Evolutionary conservation across 2,113 vertebrate species (phyloP).

Genomic region (Charadrius vociferus): DNA sequence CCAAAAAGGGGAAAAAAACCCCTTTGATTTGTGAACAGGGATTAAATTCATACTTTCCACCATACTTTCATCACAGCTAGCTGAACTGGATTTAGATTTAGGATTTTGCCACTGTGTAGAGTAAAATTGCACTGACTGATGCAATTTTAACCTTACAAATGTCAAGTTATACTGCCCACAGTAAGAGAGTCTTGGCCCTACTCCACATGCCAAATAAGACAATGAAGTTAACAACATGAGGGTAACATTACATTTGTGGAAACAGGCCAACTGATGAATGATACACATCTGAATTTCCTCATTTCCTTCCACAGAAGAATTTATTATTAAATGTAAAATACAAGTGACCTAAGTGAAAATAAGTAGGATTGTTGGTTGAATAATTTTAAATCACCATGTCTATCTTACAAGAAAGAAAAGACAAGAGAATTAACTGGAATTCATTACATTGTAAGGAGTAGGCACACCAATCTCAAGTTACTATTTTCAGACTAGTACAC

Average conservation of each 20-base stretch:
- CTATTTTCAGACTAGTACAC: slow-evolving; percentile 38
- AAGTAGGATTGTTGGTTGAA: neutral
- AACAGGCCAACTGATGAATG: neutral
- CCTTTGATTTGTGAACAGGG: neutral
- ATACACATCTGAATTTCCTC: neutral
- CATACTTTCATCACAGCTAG: neutral
- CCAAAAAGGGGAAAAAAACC: neutral
- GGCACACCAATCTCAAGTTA: slow-evolving; percentile 42
- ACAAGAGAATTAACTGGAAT: neutral
- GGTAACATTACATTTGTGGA: neutral
- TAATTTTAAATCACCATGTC: neutral
- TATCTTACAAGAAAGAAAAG: neutral
- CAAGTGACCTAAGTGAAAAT: neutral
- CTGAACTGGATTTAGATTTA: neutral
- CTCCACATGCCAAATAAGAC: neutral
- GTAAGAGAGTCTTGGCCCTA: neutral
- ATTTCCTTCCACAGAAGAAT: neutral
- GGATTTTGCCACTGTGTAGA: neutral
- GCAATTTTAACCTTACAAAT: neutral
- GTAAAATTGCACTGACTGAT: neutral
- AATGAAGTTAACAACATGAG: neutral
- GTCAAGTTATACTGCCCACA: neutral
- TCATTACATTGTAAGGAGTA: slow-evolving; percentile 23
- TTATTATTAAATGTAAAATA: neutral
- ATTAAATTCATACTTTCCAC: neutral